Conservation (phyloP, 2,797 vertebrate genomes). For the Nasua narica region DNA sequence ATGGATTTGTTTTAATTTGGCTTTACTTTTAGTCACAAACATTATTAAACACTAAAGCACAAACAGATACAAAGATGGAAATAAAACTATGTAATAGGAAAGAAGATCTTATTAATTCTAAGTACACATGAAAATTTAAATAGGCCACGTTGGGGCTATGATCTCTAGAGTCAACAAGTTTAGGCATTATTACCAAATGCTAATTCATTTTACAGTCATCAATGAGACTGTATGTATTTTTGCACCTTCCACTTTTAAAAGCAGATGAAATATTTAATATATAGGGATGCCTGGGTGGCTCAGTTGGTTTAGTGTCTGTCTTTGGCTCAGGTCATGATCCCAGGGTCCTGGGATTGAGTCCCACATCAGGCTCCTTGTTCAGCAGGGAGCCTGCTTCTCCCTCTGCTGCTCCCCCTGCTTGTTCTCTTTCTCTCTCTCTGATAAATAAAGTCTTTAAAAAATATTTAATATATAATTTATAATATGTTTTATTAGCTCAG, state of each 20-base stretch:
- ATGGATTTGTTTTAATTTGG: neutral
- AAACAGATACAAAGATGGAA: neutral
- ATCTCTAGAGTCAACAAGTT: constrained; percentile 66
- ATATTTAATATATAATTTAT: constrained; percentile 86
- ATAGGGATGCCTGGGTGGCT: too few relatives aligned
- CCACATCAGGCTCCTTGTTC: too few relatives aligned
- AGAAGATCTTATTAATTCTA: neutral
- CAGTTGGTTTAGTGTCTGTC: too few relatives aligned
- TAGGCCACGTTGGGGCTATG: neutral
- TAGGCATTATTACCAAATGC: constrained; percentile 81
- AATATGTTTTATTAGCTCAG: constrained; percentile 86
- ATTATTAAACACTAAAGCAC: neutral
- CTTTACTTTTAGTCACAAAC: neutral
- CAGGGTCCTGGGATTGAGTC: too few relatives aligned
- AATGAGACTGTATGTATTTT: constrained; percentile 84
- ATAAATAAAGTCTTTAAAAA: too few relatives aligned
- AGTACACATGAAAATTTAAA: constrained; percentile 53
- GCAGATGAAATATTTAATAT: constrained; percentile 84
- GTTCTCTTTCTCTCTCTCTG: neutral
- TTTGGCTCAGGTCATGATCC: too few relatives aligned
- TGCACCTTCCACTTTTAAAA: constrained; percentile 85
- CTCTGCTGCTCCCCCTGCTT: too few relatives aligned
- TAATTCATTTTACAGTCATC: constrained; percentile 84
- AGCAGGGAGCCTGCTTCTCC: too few relatives aligned
- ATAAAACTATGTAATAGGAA: neutral